phyloP scores from a whole-genome alignment of 2,888 invertebrate species.

The Erebia ligea region DNA sequence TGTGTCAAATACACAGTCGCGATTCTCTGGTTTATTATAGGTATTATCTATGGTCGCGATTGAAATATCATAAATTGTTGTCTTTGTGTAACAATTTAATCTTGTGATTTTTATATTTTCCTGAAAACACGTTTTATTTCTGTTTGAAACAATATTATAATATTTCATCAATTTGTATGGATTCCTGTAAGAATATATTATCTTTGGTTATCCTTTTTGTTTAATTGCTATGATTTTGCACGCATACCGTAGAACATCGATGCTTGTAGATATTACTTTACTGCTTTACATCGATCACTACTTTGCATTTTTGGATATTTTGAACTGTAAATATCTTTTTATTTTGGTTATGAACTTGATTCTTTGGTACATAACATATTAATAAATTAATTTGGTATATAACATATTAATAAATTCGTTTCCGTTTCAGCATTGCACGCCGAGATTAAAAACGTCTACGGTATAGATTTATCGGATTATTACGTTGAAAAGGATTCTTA shows the following conservation, averaged over 20 bases:
- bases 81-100: not conserved
- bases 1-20: slow-evolving; percentile 16
- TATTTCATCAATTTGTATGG: not conserved
- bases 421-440: slow-evolving; percentile 26
- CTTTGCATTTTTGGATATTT: not conserved
- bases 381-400: not conserved
- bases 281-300: not conserved
- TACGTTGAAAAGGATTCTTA: slow-evolving; percentile 50
- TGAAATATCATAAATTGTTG: slow-evolving; percentile 1
- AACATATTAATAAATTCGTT: not conserved
- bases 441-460: slow-evolving; percentile 11
- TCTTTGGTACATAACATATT: not conserved
- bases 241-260: not conserved
- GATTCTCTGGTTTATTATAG: too few relatives aligned
- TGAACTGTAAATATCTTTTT: not conserved
- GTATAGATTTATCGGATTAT: slow-evolving; percentile 41
- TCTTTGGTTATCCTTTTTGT: not conserved
- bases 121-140: not conserved
- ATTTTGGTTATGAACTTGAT: not conserved
- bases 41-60: too few relatives aligned
- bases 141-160: not conserved
- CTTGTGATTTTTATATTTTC: not conserved
- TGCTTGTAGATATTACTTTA: too few relatives aligned
- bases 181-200: slow-evolving; percentile 4
- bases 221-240: not conserved